These are phyloP conservation scores for Sepiola atlantica DNA, from an alignment of 2,888 invertebrate genomes.

Conservation along the genomic window DNA sequence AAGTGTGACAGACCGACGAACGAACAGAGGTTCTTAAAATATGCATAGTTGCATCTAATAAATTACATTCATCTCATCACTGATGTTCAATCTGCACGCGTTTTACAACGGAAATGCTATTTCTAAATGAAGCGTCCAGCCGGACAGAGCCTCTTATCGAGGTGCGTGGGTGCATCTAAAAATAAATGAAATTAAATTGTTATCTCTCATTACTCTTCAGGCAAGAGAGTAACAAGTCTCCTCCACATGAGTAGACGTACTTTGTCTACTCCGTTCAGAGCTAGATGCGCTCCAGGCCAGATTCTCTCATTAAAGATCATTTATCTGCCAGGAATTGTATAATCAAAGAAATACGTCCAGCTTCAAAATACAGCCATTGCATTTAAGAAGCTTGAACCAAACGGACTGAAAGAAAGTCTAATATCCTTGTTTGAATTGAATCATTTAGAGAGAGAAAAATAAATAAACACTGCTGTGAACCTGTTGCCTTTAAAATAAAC, in stretches of 20 bases:
- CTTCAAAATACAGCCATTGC: background rate
- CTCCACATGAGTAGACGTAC: background rate
- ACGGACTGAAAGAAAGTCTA: background rate
- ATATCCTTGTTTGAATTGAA: background rate
- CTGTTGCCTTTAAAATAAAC: too few species aligned
- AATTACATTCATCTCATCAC: too few species aligned
- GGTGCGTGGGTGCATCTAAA: too few species aligned
- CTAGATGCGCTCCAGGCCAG: background rate
- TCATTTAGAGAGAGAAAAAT: background rate
- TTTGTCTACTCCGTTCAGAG: background rate
- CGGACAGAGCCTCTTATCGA: too few species aligned
- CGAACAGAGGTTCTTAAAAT: too few species aligned
- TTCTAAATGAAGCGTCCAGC: too few species aligned
- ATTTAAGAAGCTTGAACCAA: background rate
- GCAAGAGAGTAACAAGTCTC: background rate
- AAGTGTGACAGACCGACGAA: too few species aligned
- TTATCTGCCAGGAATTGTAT: background rate
- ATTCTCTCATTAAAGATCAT: background rate
- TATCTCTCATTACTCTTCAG: background rate
- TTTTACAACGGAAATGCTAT: too few species aligned
- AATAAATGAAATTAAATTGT: too few species aligned
- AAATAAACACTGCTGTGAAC: background rate
- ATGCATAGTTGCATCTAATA: too few species aligned
- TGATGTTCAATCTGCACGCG: too few species aligned
- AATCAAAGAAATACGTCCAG: background rate